Percentiles rank a stretch among this genome's conserved stretches.
Conservation (phyloP, 2,113 vertebrate species). For the Daubentonia madagascariensis region DNA sequence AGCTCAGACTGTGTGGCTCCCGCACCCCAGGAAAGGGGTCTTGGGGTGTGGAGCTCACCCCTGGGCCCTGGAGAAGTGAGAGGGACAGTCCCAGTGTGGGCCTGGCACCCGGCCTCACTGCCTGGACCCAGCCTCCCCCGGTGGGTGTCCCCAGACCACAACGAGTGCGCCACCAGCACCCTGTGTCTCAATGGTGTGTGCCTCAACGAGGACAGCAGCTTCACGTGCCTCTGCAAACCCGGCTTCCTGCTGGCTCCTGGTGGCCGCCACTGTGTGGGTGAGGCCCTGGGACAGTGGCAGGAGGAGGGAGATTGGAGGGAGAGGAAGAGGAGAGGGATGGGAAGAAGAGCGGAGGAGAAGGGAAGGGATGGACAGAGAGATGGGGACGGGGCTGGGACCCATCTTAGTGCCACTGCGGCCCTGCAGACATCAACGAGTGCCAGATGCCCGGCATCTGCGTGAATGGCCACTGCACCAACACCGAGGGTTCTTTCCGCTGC, state of each 20-base stretch:
- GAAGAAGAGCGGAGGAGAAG: neutral
- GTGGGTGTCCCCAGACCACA: constrained; percentile 84
- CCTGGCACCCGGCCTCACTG: neutral
- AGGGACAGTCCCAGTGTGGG: neutral
- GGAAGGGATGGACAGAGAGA: too few species aligned
- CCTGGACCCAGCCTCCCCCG: neutral
- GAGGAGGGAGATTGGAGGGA: neutral
- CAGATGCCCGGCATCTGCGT: constrained; percentile 93
- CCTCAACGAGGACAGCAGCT: constrained; percentile 95
- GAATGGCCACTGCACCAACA: constrained; percentile 95
- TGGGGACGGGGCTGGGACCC: neutral
- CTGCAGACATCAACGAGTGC: constrained; percentile 92
- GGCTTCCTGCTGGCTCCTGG: constrained; percentile 92
- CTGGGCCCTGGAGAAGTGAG: neutral
- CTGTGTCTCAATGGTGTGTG: constrained; percentile 95
- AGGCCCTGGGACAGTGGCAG: neutral
- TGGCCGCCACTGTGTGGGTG: constrained; percentile 92
- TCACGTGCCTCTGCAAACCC: constrained; percentile 95
- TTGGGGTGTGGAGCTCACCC: too few species aligned
- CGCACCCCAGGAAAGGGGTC: neutral
- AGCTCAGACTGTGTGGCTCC: neutral
- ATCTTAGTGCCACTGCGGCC: rapidly evolving
- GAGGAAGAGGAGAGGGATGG: neutral
- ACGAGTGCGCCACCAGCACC: constrained; percentile 93
- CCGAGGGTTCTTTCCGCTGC: constrained; percentile 93